Percentiles rank a stretch among this genome's conserved stretches.
These are phyloP conservation scores for Hippocampus kuda DNA, from an alignment of 2,797 vertebrate genomes.

Conservation along the genomic window DNA sequence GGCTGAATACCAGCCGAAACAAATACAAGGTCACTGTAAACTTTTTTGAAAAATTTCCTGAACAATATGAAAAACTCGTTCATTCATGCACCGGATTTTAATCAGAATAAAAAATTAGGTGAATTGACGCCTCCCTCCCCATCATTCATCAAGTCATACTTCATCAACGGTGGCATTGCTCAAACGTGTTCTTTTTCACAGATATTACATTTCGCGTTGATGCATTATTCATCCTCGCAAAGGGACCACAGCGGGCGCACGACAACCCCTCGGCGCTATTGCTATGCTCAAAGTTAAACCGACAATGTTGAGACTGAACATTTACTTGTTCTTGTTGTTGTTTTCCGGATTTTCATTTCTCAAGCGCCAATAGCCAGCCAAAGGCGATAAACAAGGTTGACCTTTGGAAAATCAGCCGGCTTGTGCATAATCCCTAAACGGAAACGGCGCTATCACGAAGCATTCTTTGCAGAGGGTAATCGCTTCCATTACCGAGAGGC, in stretches of 20 bases:
- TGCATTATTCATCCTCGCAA: neutral
- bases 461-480: neutral
- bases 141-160: neutral
- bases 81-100: neutral
- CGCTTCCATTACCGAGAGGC: neutral
- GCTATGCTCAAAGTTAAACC: neutral
- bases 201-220: neutral
- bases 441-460: neutral
- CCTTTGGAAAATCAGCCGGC: neutral
- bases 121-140: neutral
- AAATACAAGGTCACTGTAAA: neutral
- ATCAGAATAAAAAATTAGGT: neutral
- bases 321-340: neutral
- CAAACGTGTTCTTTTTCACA: neutral
- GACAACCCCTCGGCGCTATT: neutral
- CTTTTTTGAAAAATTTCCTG: no score
- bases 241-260: neutral
- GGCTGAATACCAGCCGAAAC: neutral
- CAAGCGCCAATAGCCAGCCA: neutral
- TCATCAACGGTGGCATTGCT: neutral
- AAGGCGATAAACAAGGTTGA: conserved; percentile 4
- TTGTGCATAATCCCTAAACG: neutral
- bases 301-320: neutral
- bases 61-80: neutral
- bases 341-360: neutral